Conservation (phyloP, 2,797 vertebrate species). For the Pseudochaenichthys georgianus region DNA sequence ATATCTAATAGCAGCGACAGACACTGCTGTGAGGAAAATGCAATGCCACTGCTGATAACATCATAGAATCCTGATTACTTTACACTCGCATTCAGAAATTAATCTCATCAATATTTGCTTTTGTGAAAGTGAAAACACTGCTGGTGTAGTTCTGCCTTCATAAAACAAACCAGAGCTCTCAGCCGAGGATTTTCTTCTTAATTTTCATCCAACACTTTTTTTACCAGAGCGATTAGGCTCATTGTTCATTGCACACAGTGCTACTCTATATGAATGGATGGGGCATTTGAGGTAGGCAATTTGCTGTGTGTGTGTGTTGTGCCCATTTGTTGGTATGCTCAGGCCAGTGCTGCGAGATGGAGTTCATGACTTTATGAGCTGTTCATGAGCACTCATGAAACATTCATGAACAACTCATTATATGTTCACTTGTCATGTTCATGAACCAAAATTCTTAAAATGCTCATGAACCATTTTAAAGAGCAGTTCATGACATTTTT, state of each 20-base stretch:
- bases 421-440: too few relatives aligned
- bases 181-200: slow-evolving; percentile 10
- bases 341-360: too few relatives aligned
- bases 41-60: slow-evolving; percentile 16
- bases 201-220: slow-evolving; percentile 17
- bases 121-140: slow-evolving; percentile 15
- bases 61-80: background rate
- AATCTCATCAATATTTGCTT: slow-evolving; percentile 21
- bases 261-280: slow-evolving; percentile 10
- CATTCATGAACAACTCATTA: too few relatives aligned
- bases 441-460: too few relatives aligned
- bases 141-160: background rate
- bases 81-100: background rate
- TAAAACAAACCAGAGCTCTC: slow-evolving; percentile 20
- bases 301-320: slow-evolving; percentile 6
- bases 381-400: too few relatives aligned
- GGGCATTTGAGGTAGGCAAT: slow-evolving; percentile 19
- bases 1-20: background rate
- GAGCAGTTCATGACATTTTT: too few relatives aligned
- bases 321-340: background rate
- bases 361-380: too few relatives aligned
- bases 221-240: background rate
- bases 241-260: slow-evolving; percentile 26
- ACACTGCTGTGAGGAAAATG: background rate
- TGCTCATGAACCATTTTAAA: too few relatives aligned